Evolutionary conservation across 2,888 invertebrate genomes (phyloP), one percentile per base, ranked within the genome.

Genomic region (Megaustenia siamemsis): DNA sequence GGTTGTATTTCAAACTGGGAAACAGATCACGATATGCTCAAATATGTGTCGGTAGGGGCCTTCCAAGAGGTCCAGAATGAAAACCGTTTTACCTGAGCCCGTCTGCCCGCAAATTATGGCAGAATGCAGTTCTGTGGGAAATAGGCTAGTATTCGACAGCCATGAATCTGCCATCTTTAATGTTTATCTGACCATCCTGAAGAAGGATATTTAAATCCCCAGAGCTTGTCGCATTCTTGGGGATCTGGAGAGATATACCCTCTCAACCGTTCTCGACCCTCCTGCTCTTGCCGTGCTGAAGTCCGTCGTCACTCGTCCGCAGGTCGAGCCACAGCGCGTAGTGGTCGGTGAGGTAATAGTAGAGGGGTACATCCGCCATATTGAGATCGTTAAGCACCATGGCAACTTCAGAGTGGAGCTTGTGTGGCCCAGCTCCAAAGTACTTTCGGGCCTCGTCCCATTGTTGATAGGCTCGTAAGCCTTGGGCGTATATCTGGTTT

Each of bases 221-320:
- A 10, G 75, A n/a, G 2, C 45, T 10, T 28, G 45, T 12, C 28
- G 49, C 49, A 10, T 45, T 0, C 49, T 75, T 75, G 28, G 49
- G 24, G 5, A 75, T 38, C 45, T 75, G 75, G 15, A 75, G 1
- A n/a, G 45, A 38, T 15, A 75, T 28, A 4, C 75, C 75, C 21
- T 75, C 75, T 8, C 15, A 35, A 21, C n/a, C 75, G 8, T 75
- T 75, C 49, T 75, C 75, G 4, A 75, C 45, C 38, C 71, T n/a
- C n/a, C 71, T 6, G n/a, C 71, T 40, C 24, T 4, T 12, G 10
- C 71, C 71, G 71, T 24, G 75, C 21, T 45, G 75, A 18, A 45
- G 45, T 0, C 49, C 49, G 21, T 75, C 45, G 53, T 75, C 63
- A 32, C 10, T 32, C 6, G 32, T 63, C 28, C 63, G 6, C 32